These are phyloP conservation scores for Epiblema foenella DNA, from an alignment of 2,888 invertebrate species.

Conservation along the genomic window DNA sequence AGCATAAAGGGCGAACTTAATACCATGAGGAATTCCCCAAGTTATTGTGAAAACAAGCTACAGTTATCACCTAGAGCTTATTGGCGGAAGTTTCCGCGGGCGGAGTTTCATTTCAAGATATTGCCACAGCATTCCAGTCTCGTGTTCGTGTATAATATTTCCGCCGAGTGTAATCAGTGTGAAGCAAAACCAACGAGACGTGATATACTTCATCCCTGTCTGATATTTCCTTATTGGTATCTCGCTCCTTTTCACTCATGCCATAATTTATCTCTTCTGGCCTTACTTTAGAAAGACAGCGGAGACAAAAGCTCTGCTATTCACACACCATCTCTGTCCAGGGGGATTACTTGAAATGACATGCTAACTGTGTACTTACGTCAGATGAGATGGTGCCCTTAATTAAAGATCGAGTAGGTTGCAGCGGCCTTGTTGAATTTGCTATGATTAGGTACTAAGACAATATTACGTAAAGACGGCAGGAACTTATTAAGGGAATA, in stretches of 20 bases:
- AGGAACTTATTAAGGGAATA: constrained; percentile 8
- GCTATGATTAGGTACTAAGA: not conserved
- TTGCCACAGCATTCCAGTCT: constrained; percentile 48
- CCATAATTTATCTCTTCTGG: too few species aligned
- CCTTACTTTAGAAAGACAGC: constrained; percentile 17
- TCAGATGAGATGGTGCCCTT: constrained; percentile 22
- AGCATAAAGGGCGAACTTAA: too few species aligned
- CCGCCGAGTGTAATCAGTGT: constrained; percentile 40
- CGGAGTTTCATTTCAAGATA: constrained; percentile 62
- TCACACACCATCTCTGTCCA: constrained; percentile 41
- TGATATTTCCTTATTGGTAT: too few species aligned
- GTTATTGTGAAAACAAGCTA: constrained; percentile 22
- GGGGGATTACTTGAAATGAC: constrained; percentile 38
- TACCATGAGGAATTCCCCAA: too few species aligned
- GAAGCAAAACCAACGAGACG: too few species aligned
- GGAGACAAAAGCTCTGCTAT: constrained; percentile 42
- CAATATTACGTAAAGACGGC: constrained; percentile 7
- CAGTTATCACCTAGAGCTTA: constrained; percentile 47
- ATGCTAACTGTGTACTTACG: constrained; percentile 36
- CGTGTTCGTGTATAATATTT: constrained; percentile 40
- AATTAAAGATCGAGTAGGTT: constrained; percentile 29
- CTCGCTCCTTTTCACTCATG: too few species aligned
- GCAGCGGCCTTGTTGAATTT: constrained; percentile 8
- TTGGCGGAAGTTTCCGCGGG: constrained; percentile 56
- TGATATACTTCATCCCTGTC: too few species aligned